Evolutionary conservation across 2,113 vertebrate genomes (phyloP).

Genomic region (Anser cygnoides): DNA sequence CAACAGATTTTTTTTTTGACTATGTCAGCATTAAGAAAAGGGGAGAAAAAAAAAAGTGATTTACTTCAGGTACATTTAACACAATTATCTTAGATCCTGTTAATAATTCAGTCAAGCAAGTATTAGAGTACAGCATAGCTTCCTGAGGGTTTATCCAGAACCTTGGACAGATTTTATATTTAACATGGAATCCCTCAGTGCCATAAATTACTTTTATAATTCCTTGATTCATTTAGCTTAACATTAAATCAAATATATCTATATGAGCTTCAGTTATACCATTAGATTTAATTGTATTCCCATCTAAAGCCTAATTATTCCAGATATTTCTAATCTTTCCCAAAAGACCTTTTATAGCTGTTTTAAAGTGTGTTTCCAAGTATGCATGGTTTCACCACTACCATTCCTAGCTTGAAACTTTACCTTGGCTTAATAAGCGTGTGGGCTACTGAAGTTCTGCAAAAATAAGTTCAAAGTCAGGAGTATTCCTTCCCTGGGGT

Average conservation of each 20-base stretch:
- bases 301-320: background rate
- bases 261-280: background rate
- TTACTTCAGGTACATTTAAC: background rate
- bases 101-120: background rate
- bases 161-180: background rate
- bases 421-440: background rate
- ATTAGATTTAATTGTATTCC: background rate
- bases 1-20: too few relatives aligned
- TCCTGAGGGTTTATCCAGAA: background rate
- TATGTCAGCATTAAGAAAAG: background rate
- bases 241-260: background rate
- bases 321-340: background rate
- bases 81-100: background rate
- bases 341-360: background rate
- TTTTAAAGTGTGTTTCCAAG: background rate
- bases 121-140: background rate
- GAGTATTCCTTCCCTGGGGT: background rate
- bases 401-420: background rate
- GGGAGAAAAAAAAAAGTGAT: background rate
- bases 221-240: background rate
- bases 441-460: background rate
- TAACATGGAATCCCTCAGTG: background rate
- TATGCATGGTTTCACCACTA: fast-evolving
- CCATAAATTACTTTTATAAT: background rate
- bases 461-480: background rate